Percentiles rank a stretch among this genome's conserved stretches.
Evolutionary conservation across 2,888 invertebrate genomes (phyloP).

Genomic region (Himalopsyche tibetana): DNA sequence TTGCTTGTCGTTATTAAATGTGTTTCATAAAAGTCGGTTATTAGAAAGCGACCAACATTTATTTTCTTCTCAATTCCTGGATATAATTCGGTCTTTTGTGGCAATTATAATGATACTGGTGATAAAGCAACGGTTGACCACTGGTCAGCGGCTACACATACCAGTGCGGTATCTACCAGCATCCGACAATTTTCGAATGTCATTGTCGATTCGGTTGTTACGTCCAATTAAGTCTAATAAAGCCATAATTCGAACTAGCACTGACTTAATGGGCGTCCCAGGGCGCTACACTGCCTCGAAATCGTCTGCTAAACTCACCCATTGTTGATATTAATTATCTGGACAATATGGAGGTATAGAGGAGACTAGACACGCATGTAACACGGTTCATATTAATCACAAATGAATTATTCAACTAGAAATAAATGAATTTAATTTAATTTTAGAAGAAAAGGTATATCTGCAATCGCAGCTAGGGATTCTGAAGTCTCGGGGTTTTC

Average conservation of each 20-base stretch:
- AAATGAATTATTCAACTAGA: no score
- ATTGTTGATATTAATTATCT: conserved; percentile 42
- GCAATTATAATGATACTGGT: neutral
- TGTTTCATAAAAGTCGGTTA: no score
- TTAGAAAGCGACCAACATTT: no score
- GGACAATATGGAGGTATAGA: neutral
- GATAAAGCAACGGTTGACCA: neutral
- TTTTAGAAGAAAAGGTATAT: no score
- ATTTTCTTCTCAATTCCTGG: neutral
- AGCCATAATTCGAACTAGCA: conserved; percentile 59
- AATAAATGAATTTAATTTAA: no score
- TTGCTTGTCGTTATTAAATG: no score
- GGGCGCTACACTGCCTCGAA: conserved; percentile 10
- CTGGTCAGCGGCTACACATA: neutral
- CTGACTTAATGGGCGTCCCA: conserved; percentile 44
- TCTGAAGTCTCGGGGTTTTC: no score
- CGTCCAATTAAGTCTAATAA: conserved; percentile 63
- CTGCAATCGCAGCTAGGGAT: no score
- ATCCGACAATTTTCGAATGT: conserved; percentile 51
- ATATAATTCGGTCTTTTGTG: no score
- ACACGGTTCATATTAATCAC: no score
- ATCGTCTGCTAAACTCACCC: conserved; percentile 14
- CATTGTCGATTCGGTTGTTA: conserved; percentile 50
- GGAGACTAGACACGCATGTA: no score
- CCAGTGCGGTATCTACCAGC: neutral